phyloP scores from a whole-genome alignment of 2,113 vertebrate species.

The Crotalus helleri region DNA sequence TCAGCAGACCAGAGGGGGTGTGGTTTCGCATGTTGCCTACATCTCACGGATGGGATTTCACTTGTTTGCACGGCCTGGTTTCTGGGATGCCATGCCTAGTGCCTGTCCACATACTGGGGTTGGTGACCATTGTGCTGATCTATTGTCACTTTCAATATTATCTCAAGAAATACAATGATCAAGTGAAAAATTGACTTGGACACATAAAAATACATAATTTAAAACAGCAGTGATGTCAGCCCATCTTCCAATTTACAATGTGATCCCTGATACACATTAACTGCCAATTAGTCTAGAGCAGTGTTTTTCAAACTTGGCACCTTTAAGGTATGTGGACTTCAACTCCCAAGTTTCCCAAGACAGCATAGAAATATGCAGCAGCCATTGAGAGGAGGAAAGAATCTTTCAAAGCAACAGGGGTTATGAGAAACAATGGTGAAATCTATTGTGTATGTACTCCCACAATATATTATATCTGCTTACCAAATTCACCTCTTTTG shows the following conservation, averaged over 20 bases:
- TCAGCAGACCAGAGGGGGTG: too few relatives aligned
- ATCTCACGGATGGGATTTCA: too few relatives aligned
- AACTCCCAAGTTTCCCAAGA: background rate
- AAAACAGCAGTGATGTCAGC: background rate
- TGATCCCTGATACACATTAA: background rate
- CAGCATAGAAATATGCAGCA: background rate
- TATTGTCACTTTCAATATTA: background rate
- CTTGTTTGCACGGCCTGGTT: too few relatives aligned
- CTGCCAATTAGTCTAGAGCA: background rate
- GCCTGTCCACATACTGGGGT: too few relatives aligned
- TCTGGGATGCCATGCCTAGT: too few relatives aligned
- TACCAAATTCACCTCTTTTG: background rate
- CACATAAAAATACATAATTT: background rate
- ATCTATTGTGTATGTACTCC: background rate
- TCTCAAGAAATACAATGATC: background rate
- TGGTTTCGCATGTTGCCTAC: too few relatives aligned
- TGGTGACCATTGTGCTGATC: background rate
- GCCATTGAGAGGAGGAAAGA: background rate
- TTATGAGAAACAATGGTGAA: background rate
- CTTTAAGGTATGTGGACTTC: background rate
- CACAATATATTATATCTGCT: background rate
- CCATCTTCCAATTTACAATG: background rate
- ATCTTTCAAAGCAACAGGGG: background rate
- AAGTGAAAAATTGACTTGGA: background rate
- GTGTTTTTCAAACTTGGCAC: background rate